A percentile compares a stretch with the other conserved stretches of the same genome.
These are phyloP conservation scores for Habropoda laboriosa DNA, from an alignment of 1,140 invertebrate genomes.

Conservation along the genomic window DNA sequence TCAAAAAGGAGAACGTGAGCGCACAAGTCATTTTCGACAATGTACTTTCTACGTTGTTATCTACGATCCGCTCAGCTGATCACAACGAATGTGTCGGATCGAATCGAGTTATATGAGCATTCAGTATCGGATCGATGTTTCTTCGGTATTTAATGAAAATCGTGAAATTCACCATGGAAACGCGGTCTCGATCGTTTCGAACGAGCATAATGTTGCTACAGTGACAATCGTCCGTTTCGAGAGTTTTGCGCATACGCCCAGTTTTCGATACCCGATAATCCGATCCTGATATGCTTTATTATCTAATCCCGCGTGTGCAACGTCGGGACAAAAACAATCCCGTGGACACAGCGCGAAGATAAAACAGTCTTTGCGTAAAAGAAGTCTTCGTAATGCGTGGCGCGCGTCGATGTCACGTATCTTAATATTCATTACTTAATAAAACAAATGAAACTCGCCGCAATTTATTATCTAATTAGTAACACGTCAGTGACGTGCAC, in stretches of 20 bases:
- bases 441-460: slow-evolving; percentile 3
- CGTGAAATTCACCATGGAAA: not conserved
- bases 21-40: not conserved
- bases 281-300: slow-evolving; percentile 40
- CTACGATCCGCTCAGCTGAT: slow-evolving; percentile 17
- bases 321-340: slow-evolving; percentile 4
- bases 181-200: too few species aligned
- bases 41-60: not conserved
- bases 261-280: slow-evolving; percentile 9
- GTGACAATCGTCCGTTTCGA: not conserved
- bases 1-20: not conserved
- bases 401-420: slow-evolving; percentile 13
- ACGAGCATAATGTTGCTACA: not conserved
- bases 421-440: slow-evolving; percentile 30
- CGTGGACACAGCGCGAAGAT: not conserved
- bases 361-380: slow-evolving; percentile 43
- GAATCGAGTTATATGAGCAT: slow-evolving; percentile 18
- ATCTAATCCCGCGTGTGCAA: slow-evolving; percentile 10
- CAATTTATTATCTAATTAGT: slow-evolving; percentile 7
- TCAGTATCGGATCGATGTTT: slow-evolving; percentile 25
- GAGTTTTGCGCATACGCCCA: not conserved
- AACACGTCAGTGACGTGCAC: not conserved
- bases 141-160: not conserved
- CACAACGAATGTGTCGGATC: slow-evolving; percentile 1
- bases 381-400: slow-evolving; percentile 26